phyloP scores from a whole-genome alignment of 2,888 invertebrate genomes.

The Tineola bisselliella region DNA sequence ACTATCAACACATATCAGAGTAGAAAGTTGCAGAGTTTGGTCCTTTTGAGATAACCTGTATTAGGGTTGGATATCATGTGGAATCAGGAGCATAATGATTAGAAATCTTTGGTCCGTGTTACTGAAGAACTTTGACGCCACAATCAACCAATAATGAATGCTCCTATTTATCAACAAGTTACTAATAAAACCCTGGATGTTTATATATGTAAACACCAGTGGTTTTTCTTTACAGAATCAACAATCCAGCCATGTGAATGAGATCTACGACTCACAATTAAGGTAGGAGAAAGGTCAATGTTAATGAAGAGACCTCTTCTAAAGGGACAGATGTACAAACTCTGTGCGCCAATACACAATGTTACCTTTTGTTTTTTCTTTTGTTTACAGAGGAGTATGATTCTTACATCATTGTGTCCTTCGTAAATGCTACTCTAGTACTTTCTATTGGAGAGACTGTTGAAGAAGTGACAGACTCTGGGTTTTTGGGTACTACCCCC shows the following conservation, averaged over 20 bases:
- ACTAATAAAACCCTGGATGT: constrained; percentile 70
- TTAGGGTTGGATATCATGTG: neutral
- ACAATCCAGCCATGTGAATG: constrained; percentile 53
- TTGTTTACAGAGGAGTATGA: constrained; percentile 95
- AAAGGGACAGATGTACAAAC: neutral
- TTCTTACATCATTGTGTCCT: constrained; percentile 99
- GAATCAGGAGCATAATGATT: constrained; percentile 53
- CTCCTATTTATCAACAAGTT: constrained; percentile 62
- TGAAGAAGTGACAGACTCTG: constrained; percentile 99
- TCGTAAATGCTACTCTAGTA: constrained; percentile 96
- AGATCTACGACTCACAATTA: constrained; percentile 32
- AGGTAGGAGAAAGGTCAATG: constrained; percentile 53
- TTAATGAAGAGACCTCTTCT: neutral
- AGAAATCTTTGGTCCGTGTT: constrained; percentile 64
- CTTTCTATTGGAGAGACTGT: constrained; percentile 99
- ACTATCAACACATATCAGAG: too few relatives aligned
- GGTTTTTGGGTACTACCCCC: constrained; percentile 97
- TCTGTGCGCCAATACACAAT: neutral
- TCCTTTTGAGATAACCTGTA: neutral
- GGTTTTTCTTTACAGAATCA: constrained; percentile 86
- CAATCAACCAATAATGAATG: constrained; percentile 59
- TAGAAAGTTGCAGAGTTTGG: neutral
- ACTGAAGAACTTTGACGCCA: constrained; percentile 60
- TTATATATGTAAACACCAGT: constrained; percentile 89
- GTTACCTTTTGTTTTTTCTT: constrained; percentile 39